Percentiles rank a stretch among this genome's conserved stretches.
Evolutionary conservation across 2,113 vertebrate species (phyloP).

Genomic region (Baryphthengus martii): DNA sequence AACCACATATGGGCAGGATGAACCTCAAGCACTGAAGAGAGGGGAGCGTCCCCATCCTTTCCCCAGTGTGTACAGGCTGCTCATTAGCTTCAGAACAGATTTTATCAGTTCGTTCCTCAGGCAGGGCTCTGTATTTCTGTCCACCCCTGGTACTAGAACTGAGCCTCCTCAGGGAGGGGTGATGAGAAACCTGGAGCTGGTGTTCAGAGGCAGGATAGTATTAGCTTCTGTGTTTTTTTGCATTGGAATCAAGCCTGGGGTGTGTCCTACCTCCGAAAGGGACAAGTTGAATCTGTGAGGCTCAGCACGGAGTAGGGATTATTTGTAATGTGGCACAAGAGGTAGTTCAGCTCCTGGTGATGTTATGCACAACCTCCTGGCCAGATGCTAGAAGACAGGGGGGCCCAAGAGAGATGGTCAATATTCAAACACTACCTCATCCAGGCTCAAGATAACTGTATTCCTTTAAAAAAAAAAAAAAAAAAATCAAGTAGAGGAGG

Average conservation of each 20-base stretch:
- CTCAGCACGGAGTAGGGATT: neutral
- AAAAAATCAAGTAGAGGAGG: too few species aligned
- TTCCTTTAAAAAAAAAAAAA: too few species aligned
- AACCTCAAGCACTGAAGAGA: rapidly evolving
- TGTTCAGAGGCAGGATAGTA: neutral
- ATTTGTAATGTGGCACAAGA: neutral
- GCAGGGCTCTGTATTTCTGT: neutral
- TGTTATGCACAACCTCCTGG: neutral
- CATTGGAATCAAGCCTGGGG: rapidly evolving
- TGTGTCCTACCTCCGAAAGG: rapidly evolving
- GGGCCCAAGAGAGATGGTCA: too few species aligned
- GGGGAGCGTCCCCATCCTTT: neutral
- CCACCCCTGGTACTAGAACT: neutral
- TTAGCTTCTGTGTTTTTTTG: neutral
- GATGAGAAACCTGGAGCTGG: neutral
- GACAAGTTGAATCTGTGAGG: neutral
- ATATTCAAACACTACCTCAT: too few species aligned
- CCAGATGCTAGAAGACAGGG: too few species aligned
- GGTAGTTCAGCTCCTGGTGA: neutral
- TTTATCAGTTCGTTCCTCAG: neutral
- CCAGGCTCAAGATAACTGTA: too few species aligned
- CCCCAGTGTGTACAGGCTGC: neutral
- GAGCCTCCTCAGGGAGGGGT: neutral
- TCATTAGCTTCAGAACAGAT: neutral
- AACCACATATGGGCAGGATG: rapidly evolving